Evolutionary conservation across 2,888 invertebrate genomes (phyloP).

Genomic region (Eupeodes luniger): DNA sequence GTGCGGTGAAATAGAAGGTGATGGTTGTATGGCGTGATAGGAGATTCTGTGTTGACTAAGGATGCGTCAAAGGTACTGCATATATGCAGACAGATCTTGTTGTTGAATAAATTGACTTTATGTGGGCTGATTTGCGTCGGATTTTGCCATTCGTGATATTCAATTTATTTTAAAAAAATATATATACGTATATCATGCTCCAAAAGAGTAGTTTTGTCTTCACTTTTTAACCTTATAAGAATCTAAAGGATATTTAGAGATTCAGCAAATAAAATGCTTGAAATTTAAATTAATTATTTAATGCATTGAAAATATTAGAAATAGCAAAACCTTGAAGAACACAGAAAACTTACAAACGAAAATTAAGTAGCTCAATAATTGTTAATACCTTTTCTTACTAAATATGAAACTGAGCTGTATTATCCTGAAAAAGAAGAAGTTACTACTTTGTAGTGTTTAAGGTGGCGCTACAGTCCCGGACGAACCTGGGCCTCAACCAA

Average conservation of each 20-base stretch:
- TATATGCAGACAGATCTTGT: not conserved
- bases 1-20: not conserved
- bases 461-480: no score
- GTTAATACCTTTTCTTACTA: no score
- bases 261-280: not conserved
- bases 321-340: not conserved
- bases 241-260: not conserved
- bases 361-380: no score
- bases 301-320: not conserved
- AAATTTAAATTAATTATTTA: not conserved
- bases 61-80: constrained; percentile 28
- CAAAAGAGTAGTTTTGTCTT: constrained; percentile 26
- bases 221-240: not conserved
- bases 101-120: constrained; percentile 29
- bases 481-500: no score
- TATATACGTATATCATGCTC: constrained; percentile 68
- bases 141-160: constrained; percentile 62
- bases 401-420: no score
- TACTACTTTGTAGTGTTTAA: no score
- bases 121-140: constrained; percentile 44
- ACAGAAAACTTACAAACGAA: not conserved
- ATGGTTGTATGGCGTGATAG: not conserved
- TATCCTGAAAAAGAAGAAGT: no score
- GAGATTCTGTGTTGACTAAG: not conserved
- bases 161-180: constrained; percentile 65